Base-by-base conservation (phyloP, 2,888 invertebrate genomes). In the Onthophagus sagittarius region DNA sequence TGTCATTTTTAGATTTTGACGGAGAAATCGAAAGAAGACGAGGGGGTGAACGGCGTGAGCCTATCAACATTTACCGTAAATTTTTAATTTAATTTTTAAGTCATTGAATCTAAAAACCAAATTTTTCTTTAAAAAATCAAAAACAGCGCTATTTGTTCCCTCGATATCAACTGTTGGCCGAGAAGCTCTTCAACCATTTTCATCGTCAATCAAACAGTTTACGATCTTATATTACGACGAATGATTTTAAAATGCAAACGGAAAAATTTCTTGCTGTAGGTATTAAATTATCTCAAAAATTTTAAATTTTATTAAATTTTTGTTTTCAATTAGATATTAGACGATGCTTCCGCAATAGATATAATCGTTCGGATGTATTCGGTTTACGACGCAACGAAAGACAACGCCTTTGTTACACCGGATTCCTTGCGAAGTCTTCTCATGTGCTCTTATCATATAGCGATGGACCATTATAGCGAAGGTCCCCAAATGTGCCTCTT, bases 381-480 rank as follows among this genome's bases (percentile, higher is more conserved):
- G 5, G 81, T 80, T 13, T 82, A 84, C 72, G 84, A 84, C 31
- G 82, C 81, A 2, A 87, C 88, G 5, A 88, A 88, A 67, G 88
- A 88, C 1, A 88, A 88, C 71, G 88, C 88, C 3, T 85, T 85
- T 74, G 89, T 94, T 75, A 89, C 88, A 13, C 89, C 90, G 0
- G 90, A 91, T 0, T 89, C 89, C 13, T 87, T 94, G 62, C 89
- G 88, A 15, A 88, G 89, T 15, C 84, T 95, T 62, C 86, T 95
- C 2, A 89, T 90, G 85, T 90, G 90, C 75, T 92, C 93, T 80
- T 94, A 94, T 83, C 91, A 92, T 80, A 88, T 94, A 33, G 92
- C 94, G 69, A 94, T 94, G 92, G 92, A 93, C 82, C 92, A 93
- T 83, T 91, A 91, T 78, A 90, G 91, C 0, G 93, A 90, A 78